A percentile compares a stretch with the other conserved stretches of the same genome.
phyloP scores from a whole-genome alignment of 2,797 vertebrate genomes.

The Enteromius treurensis region DNA sequence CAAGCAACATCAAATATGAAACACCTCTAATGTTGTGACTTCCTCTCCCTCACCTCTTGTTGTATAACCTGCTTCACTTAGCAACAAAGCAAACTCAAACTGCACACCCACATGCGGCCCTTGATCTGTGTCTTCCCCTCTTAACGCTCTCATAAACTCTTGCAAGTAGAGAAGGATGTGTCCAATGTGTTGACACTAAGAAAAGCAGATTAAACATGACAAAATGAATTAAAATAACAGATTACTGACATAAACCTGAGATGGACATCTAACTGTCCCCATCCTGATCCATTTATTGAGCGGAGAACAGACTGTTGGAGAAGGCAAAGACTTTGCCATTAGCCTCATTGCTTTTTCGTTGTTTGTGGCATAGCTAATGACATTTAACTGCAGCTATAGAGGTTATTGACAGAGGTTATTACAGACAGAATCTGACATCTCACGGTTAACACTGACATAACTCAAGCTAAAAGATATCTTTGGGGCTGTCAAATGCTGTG shows the following conservation, averaged over 20 bases:
- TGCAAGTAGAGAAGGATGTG: slow-evolving; percentile 24
- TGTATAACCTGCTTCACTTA: slow-evolving; percentile 68
- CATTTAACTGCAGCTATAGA: slow-evolving; percentile 48
- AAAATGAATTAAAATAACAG: slow-evolving; percentile 70
- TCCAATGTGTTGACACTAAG: slow-evolving; percentile 65
- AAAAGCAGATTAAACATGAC: slow-evolving; percentile 71
- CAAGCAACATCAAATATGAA: slow-evolving; percentile 74
- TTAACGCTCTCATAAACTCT: slow-evolving; percentile 54
- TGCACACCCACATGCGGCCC: slow-evolving; percentile 42
- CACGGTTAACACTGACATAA: slow-evolving; percentile 39
- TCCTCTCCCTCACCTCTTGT: slow-evolving; percentile 59
- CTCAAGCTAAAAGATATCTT: slow-evolving; percentile 34
- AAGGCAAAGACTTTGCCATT: slow-evolving; percentile 48
- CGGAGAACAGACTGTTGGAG: slow-evolving; percentile 39
- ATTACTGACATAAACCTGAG: slow-evolving; percentile 46
- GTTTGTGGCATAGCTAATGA: slow-evolving; percentile 48
- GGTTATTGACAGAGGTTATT: slow-evolving; percentile 4
- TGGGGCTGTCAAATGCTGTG: slow-evolving; percentile 21
- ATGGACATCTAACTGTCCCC: slow-evolving; percentile 4
- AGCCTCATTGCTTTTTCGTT: slow-evolving; percentile 40
- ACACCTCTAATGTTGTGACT: slow-evolving; percentile 69
- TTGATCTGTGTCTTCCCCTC: slow-evolving; percentile 44
- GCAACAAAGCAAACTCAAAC: slow-evolving; percentile 62
- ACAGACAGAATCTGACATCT: slow-evolving; percentile 14
- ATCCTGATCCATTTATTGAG: slow-evolving; percentile 32